Percentiles rank a stretch among this genome's conserved stretches.
phyloP scores from a whole-genome alignment of 2,888 invertebrate genomes.

The Tanypteryx hageni region DNA sequence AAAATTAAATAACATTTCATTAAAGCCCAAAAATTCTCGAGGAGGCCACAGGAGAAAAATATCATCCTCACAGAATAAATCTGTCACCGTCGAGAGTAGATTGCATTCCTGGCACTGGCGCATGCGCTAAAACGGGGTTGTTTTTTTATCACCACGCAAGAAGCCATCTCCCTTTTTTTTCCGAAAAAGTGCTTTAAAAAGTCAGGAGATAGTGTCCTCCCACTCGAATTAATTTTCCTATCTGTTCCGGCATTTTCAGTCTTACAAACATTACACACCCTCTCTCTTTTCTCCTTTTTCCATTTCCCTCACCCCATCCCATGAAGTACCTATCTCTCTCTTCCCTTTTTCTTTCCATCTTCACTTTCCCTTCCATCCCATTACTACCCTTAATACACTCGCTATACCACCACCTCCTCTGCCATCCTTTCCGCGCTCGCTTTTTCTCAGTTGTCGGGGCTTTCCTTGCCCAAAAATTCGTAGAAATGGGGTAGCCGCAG shows the following conservation, averaged over 20 bases:
- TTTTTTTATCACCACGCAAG: neutral
- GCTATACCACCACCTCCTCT: neutral
- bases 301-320: neutral
- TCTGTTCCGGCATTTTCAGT: neutral
- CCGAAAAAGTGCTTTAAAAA: neutral
- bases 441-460: neutral
- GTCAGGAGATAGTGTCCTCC: neutral
- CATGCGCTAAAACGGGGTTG: no score
- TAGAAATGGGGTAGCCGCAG: neutral
- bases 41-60: no score
- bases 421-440: neutral
- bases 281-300: neutral
- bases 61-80: no score
- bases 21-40: no score
- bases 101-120: no score
- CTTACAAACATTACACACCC: no score
- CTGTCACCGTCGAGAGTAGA: no score
- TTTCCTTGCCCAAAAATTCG: neutral
- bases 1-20: no score
- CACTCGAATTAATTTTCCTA: slow-evolving; percentile 9
- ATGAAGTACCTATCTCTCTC: neutral
- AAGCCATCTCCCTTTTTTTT: neutral
- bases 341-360: neutral
- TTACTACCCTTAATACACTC: slow-evolving; percentile 6
- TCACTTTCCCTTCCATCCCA: neutral